phyloP scores from a whole-genome alignment of 2,888 invertebrate genomes.

The Drosophila birchii region DNA sequence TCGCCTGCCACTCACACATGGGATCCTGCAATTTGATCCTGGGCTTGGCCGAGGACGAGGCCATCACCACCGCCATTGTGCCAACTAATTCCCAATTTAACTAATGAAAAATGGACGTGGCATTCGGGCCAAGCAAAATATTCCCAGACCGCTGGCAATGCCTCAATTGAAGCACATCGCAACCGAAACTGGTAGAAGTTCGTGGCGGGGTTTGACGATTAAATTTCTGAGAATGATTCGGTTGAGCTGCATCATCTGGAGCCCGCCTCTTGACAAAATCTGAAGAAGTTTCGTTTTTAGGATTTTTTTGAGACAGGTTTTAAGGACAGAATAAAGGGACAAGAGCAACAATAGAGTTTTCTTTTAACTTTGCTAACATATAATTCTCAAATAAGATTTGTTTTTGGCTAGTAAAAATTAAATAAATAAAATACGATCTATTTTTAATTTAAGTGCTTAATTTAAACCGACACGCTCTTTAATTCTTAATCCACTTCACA shows the following conservation, averaged over 20 bases:
- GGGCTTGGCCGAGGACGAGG: slow-evolving; percentile 28
- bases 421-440: neutral
- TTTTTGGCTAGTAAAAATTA: no score
- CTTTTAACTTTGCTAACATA: neutral
- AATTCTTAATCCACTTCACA: slow-evolving; percentile 2
- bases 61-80: slow-evolving; percentile 16
- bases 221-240: slow-evolving; percentile 67
- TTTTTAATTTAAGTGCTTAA: neutral
- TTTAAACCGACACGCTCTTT: slow-evolving; percentile 3
- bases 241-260: slow-evolving; percentile 38
- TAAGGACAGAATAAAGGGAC: no score
- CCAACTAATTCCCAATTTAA: slow-evolving; percentile 41
- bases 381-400: neutral
- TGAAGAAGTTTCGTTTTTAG: neutral
- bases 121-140: neutral
- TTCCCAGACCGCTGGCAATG: slow-evolving; percentile 28
- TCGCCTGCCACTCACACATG: slow-evolving; percentile 58
- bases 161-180: slow-evolving; percentile 55
- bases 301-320: neutral
- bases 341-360: no score
- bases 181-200: slow-evolving; percentile 33
- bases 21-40: slow-evolving; percentile 14
- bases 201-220: slow-evolving; percentile 62
- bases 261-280: slow-evolving; percentile 7
- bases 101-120: slow-evolving; percentile 38